Conservation (phyloP, 2,888 invertebrate genomes). For the Xestobium rufovillosum region DNA sequence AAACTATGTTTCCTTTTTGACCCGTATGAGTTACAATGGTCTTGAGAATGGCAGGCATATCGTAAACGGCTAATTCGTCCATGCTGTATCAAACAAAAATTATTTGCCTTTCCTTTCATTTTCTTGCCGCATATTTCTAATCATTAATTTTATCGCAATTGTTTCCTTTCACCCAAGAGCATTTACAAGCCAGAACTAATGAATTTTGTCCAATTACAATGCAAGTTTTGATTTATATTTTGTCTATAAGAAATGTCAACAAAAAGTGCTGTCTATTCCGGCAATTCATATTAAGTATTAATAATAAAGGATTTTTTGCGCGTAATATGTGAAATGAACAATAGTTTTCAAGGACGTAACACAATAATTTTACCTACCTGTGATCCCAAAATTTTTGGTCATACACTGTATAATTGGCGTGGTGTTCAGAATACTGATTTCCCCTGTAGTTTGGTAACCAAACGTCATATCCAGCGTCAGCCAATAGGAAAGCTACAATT, state of each 20-base stretch:
- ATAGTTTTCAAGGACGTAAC: too few species aligned
- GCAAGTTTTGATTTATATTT: too few species aligned
- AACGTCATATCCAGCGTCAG: conserved; percentile 48
- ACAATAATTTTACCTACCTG: conserved; percentile 31
- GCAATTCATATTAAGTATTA: too few species aligned
- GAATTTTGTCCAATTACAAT: too few species aligned
- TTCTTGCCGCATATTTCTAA: too few species aligned
- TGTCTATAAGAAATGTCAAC: too few species aligned
- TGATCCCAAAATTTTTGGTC: conserved; percentile 38
- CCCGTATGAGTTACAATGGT: conserved; percentile 30
- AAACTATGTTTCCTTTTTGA: conserved; percentile 47
- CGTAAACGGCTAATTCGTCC: conserved; percentile 35
- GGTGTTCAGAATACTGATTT: conserved; percentile 35
- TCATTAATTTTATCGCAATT: too few species aligned
- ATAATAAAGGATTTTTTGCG: too few species aligned
- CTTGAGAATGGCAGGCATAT: conserved; percentile 34
- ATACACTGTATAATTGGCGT: conserved; percentile 31
- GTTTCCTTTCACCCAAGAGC: too few species aligned
- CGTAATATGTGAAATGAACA: too few species aligned
- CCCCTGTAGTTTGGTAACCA: conserved; percentile 49
- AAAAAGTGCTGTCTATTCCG: too few species aligned
- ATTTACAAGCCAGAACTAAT: too few species aligned
- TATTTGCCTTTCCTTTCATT: background rate
- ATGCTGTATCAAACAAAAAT: conserved; percentile 26
- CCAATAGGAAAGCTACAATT: conserved; percentile 41